phyloP scores from a whole-genome alignment of 2,113 vertebrate species.

The Columba livia region DNA sequence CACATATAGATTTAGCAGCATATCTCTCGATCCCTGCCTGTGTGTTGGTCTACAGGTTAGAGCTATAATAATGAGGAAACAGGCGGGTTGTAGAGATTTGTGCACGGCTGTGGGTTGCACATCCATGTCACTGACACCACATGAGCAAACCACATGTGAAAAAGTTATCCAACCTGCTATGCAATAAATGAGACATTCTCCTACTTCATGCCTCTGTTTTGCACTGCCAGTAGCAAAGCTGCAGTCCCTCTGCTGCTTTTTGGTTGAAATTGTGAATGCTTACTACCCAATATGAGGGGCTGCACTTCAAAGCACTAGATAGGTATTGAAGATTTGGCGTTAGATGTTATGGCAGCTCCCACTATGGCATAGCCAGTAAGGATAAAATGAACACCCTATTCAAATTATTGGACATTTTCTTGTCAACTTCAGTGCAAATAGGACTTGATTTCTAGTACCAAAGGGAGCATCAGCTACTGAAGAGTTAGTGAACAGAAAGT shows the following conservation, averaged over 20 bases:
- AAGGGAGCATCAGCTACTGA: background rate
- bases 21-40: background rate
- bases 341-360: background rate
- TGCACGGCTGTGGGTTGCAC: background rate
- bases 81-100: background rate
- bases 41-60: background rate
- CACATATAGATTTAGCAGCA: background rate
- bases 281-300: background rate
- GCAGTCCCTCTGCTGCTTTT: background rate
- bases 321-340: background rate
- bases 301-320: background rate
- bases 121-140: background rate
- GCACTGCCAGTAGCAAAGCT: background rate
- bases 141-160: background rate
- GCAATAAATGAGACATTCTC: background rate
- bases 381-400: background rate
- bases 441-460: background rate
- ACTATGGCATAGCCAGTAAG: background rate
- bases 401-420: background rate
- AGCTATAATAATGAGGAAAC: background rate
- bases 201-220: background rate
- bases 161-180: background rate
- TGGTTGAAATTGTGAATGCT: background rate
- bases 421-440: background rate
- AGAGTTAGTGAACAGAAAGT: background rate